A percentile compares a stretch with the other conserved stretches of the same genome.
These are phyloP conservation scores for Dioctria rufipes DNA, from an alignment of 2,888 invertebrate species.

Conservation along the genomic window DNA sequence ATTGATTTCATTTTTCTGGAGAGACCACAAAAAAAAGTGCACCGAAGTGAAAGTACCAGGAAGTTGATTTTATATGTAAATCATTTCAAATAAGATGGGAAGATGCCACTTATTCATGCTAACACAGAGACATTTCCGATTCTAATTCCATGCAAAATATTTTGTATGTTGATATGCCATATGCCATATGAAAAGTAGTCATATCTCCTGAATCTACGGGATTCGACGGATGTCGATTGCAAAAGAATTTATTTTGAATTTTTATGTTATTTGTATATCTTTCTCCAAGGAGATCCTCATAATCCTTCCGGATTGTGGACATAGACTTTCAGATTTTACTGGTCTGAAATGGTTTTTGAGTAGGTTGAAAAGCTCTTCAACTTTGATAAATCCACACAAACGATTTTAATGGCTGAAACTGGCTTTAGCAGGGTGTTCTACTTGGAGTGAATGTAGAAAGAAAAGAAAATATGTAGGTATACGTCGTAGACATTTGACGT, in stretches of 20 bases:
- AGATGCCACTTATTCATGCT: slow-evolving; percentile 30
- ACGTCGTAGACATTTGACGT: no score
- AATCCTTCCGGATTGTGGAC: neutral
- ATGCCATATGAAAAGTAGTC: neutral
- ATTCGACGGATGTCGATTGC: neutral
- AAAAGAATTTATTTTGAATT: neutral
- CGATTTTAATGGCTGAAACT: no score
- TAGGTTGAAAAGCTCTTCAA: neutral
- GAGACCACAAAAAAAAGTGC: neutral
- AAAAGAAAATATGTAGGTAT: no score
- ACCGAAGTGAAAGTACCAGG: slow-evolving; percentile 21
- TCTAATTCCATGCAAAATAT: slow-evolving; percentile 22
- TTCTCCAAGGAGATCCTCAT: neutral
- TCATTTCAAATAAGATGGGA: neutral
- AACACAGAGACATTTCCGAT: slow-evolving; percentile 24
- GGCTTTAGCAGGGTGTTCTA: no score
- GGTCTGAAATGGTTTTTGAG: neutral
- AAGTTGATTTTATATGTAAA: slow-evolving; percentile 38
- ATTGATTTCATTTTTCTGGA: no score
- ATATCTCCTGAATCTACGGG: neutral
- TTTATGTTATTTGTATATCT: neutral
- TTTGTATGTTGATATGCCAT: slow-evolving; percentile 8
- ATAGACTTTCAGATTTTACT: slow-evolving; percentile 4
- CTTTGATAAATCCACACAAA: no score
- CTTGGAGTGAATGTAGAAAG: no score